Percentiles rank a stretch among this genome's conserved stretches.
phyloP scores from a whole-genome alignment of 1,140 invertebrate genomes.

The Anoplolepis gracilipes region DNA sequence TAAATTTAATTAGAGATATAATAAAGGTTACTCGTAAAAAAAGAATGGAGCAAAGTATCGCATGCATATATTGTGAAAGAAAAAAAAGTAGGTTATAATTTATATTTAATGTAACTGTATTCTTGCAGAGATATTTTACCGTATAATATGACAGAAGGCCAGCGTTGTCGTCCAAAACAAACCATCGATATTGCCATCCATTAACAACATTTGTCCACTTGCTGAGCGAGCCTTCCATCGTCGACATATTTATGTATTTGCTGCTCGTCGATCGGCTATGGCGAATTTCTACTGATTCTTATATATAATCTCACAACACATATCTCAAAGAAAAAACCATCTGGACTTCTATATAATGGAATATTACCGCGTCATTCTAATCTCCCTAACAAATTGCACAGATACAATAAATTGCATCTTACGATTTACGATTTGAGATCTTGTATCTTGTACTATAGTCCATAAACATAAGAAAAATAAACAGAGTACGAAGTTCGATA shows the following conservation, averaged over 20 bases:
- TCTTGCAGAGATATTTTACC: slow-evolving; percentile 85
- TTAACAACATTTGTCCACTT: slow-evolving; percentile 99
- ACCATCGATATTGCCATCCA: slow-evolving; percentile 99
- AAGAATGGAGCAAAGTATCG: background rate
- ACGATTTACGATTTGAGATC: too few relatives aligned
- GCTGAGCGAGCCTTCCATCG: slow-evolving; percentile 98
- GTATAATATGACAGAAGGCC: slow-evolving; percentile 98
- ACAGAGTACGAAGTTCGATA: too few relatives aligned
- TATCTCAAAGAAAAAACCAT: background rate
- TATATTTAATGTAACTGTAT: background rate
- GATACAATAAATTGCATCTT: too few relatives aligned
- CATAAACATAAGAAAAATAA: too few relatives aligned
- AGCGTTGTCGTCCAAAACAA: slow-evolving; percentile 98
- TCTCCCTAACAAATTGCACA: background rate
- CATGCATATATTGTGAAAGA: background rate
- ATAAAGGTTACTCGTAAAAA: background rate
- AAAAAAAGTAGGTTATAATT: background rate
- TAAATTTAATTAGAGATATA: background rate
- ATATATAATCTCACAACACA: slow-evolving; percentile 4
- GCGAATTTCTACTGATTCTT: background rate
- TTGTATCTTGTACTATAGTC: too few relatives aligned
- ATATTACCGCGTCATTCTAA: slow-evolving; percentile 40
- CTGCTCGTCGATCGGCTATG: slow-evolving; percentile 20
- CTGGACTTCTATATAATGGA: background rate
- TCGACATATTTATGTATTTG: slow-evolving; percentile 85